Evolutionary conservation across 2,888 invertebrate species (phyloP), one percentile per base, ranked within the genome.

Genomic region (Suillia variegata): DNA sequence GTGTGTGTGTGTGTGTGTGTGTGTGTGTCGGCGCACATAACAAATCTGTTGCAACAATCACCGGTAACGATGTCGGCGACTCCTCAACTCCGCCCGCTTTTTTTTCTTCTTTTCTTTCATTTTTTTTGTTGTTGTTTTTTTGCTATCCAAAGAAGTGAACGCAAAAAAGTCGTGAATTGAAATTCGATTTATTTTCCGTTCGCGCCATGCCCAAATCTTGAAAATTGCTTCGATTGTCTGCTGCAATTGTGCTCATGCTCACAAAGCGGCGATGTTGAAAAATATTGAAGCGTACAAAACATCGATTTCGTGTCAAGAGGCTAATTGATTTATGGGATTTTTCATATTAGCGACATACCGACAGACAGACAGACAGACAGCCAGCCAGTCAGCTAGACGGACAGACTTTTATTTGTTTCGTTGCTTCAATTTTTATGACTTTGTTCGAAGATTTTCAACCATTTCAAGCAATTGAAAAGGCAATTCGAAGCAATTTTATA

Each of bases 311-410:
- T 62, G 63, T 62, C 63, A 62, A 61, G 47, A 59, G 59, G 63
- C 61, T 63, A 63, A 66, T 63, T 63, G 66, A 63, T 63, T 64
- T 62, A 62, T 61, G 64, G 52, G 55, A 59, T 60, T 59, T 62
- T n/a, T 31, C 24, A 12, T 26, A 45, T 51, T 58, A 45, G 33
- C 38, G 38, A n/a, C n/a, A n/a, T n/a, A n/a, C n/a, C n/a, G n/a
- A n/a, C n/a, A n/a, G n/a, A n/a, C n/a, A n/a, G n/a, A n/a, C n/a
- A 38, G 15, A 38, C 38, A n/a, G n/a, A n/a, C n/a, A n/a, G n/a
- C n/a, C n/a, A n/a, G n/a, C n/a, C n/a, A n/a, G n/a, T n/a, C n/a
- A 8, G n/a, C 12, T n/a, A 6, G 15, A 38, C 15, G 8, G 5
- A 4, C 38, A n/a, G 31, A 12, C 31, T 12, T 20, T 48, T 48